Conservation (phyloP, 1,140 invertebrate genomes). For the Oreohelix idahoensis region DNA sequence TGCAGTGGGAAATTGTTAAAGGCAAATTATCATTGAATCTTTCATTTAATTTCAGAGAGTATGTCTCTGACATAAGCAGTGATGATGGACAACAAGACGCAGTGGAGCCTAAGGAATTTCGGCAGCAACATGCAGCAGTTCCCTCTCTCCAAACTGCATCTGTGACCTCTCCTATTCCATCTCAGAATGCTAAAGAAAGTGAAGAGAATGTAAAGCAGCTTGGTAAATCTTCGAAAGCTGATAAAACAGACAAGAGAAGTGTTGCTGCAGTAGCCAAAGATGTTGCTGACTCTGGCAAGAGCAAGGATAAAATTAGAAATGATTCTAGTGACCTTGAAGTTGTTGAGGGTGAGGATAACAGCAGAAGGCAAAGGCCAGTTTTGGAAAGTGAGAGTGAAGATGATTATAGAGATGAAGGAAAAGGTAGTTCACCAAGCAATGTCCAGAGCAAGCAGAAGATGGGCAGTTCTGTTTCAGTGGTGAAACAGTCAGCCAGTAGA, state of each 20-base stretch:
- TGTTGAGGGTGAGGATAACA: conserved; percentile 18
- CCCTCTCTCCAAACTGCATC: neutral
- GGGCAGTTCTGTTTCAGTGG: conserved; percentile 35
- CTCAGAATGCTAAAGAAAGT: neutral
- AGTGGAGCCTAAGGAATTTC: neutral
- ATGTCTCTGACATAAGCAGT: conserved; percentile 28
- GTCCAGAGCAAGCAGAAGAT: neutral
- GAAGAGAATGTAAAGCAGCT: neutral
- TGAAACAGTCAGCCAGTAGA: neutral
- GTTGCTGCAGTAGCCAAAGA: neutral
- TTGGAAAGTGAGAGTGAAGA: conserved; percentile 31
- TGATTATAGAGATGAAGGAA: conserved; percentile 1
- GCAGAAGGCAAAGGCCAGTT: conserved; percentile 1
- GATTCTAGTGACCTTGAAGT: neutral
- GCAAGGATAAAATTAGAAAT: neutral
- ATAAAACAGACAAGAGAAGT: neutral
- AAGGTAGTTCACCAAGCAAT: neutral
- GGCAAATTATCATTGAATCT: too few species aligned
- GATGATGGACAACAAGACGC: neutral
- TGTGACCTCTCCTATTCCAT: neutral
- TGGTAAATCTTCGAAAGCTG: neutral
- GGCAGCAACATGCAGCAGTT: neutral
- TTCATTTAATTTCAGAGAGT: conserved; percentile 18
- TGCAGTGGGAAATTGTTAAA: too few species aligned
- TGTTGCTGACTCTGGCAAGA: neutral